phyloP scores from a whole-genome alignment of 2,113 vertebrate species.

The Plecturocebus donacophilus region DNA sequence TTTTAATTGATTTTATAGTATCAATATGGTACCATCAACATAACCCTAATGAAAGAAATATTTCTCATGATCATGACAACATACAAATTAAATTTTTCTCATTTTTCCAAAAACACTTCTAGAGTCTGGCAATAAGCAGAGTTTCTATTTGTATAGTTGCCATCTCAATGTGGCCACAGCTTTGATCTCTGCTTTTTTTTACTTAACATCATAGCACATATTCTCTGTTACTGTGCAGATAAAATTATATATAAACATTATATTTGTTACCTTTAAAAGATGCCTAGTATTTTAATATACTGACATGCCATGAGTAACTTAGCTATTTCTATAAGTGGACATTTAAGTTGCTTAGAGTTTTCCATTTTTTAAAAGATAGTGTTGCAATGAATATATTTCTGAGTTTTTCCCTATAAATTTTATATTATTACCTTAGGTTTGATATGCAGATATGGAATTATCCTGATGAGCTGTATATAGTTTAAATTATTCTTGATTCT shows the following conservation, averaged over 20 bases:
- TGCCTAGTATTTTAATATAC: conserved; percentile 6
- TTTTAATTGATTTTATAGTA: neutral
- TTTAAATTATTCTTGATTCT: neutral
- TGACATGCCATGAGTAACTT: neutral
- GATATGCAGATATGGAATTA: neutral
- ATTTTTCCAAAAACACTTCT: neutral
- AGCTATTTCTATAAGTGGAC: neutral
- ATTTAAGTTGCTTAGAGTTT: neutral
- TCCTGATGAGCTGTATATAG: neutral
- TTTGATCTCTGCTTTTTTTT: neutral
- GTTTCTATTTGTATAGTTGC: neutral
- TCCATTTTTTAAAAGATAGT: neutral
- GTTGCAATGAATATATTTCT: neutral
- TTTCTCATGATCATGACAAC: neutral
- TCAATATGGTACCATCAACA: neutral
- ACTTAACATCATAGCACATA: neutral
- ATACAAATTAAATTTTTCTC: neutral
- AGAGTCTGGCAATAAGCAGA: neutral
- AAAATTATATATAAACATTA: neutral
- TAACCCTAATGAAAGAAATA: neutral
- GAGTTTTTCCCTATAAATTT: neutral
- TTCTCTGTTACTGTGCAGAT: neutral
- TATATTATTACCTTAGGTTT: neutral
- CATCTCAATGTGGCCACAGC: neutral
- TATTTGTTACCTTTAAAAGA: neutral